Percentiles rank a stretch among this genome's conserved stretches.
Conservation (phyloP, 35 echinoderm and acorn worm genomes). For the Ophiothrix spiculata region DNA sequence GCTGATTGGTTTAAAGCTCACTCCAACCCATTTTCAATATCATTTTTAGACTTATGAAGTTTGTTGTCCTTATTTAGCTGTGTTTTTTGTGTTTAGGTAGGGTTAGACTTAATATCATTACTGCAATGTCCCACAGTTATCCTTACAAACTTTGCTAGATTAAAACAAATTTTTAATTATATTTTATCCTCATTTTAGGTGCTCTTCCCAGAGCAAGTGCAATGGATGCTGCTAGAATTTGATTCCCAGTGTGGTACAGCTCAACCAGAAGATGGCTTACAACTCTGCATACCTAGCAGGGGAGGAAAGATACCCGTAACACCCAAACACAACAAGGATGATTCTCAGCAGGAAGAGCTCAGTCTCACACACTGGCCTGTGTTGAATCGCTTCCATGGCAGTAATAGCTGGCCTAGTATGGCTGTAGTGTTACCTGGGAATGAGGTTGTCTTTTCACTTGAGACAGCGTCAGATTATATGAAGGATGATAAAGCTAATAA, state of each 20-base stretch:
- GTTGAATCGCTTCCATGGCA: conserved; percentile 74
- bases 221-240: conserved; percentile 97
- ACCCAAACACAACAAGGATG: conserved; percentile 5
- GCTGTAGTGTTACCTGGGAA: conserved; percentile 87
- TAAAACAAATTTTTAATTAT: not conserved
- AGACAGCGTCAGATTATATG: conserved; percentile 95
- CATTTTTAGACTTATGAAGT: too few relatives aligned
- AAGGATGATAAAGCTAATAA: conserved; percentile 95
- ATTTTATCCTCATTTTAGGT: conserved; percentile 58
- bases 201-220: conserved; percentile 74
- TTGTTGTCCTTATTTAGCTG: too few relatives aligned
- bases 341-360: conserved; percentile 5
- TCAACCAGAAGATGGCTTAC: conserved; percentile 89
- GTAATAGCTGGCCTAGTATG: conserved; percentile 80
- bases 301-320: conserved; percentile 12
- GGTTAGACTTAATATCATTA: too few relatives aligned
- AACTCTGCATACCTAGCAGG: conserved; percentile 73
- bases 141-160: too few relatives aligned
- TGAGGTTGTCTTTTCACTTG: conserved; percentile 80
- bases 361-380: conserved; percentile 69
- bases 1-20: too few relatives aligned
- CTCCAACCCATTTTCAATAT: too few relatives aligned
- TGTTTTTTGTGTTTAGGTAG: too few relatives aligned
- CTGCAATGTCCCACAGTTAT: too few relatives aligned
- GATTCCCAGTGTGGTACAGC: conserved; percentile 93